A percentile compares a stretch with the other conserved stretches of the same genome.
Conservation (phyloP, 2,113 vertebrate genomes). For the Dermatemys mawii region DNA sequence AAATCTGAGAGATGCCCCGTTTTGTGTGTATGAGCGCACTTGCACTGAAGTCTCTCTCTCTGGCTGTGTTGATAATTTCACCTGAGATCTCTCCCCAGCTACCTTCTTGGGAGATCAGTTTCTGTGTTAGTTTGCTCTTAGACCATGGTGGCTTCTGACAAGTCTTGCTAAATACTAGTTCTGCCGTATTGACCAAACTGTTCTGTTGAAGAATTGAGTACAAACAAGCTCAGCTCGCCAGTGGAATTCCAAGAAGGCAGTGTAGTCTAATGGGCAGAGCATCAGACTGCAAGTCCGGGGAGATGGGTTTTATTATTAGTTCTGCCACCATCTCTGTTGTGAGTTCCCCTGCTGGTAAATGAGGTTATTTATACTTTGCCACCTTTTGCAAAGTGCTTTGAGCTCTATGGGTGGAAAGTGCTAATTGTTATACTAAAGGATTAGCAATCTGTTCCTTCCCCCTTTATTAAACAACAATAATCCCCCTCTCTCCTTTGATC, state of each 20-base stretch:
- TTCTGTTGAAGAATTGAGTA: slow-evolving; percentile 3
- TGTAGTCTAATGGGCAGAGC: not conserved
- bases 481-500: not conserved
- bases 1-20: accelerated
- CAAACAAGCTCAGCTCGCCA: not conserved
- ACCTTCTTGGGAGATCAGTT: accelerated
- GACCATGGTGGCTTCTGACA: not conserved
- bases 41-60: not conserved
- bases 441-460: not conserved
- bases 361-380: not conserved
- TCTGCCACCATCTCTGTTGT: not conserved
- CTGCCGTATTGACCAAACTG: not conserved
- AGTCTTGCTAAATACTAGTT: not conserved
- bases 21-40: not conserved
- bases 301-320: accelerated
- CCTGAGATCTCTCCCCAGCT: not conserved
- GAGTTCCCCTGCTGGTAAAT: not conserved
- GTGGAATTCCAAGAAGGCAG: not conserved
- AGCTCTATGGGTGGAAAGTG: not conserved
- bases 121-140: not conserved
- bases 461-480: not conserved
- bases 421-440: not conserved
- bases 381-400: not conserved
- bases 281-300: not conserved
- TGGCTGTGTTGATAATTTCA: not conserved